A percentile compares a stretch with the other conserved stretches of the same genome.
phyloP scores from a whole-genome alignment of 2,113 vertebrate genomes.

The Ceyx cyanopectus region DNA sequence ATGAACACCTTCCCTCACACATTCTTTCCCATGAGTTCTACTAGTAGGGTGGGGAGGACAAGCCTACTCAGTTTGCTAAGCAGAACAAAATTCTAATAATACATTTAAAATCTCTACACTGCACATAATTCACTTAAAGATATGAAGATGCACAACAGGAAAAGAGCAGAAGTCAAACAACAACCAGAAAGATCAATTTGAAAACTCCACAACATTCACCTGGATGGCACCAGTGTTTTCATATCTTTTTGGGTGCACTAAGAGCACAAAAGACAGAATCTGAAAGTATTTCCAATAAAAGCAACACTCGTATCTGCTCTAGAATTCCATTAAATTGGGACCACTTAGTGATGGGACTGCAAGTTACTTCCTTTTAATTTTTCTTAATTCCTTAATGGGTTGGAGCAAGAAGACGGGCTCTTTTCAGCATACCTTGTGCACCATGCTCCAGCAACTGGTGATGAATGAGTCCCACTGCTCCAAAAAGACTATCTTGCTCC shows the following conservation, averaged over 20 bases:
- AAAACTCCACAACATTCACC: not conserved
- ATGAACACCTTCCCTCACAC: not conserved
- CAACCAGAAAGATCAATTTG: not conserved
- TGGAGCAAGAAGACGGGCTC: not conserved
- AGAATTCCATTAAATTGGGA: not conserved
- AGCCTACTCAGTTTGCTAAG: not conserved
- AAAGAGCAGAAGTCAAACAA: not conserved
- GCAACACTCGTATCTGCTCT: not conserved
- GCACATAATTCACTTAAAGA: not conserved
- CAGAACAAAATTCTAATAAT: not conserved
- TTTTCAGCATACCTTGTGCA: rapidly evolving
- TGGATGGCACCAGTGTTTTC: not conserved
- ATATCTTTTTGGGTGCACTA: not conserved
- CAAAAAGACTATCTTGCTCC: rapidly evolving
- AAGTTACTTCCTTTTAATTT: not conserved
- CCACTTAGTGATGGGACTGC: not conserved
- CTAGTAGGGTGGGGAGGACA: not conserved
- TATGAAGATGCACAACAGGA: not conserved
- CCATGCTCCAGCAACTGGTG: not conserved
- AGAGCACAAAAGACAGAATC: not conserved
- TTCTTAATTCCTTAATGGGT: not conserved
- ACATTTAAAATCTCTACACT: not conserved
- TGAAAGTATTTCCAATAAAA: not conserved
- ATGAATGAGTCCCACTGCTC: rapidly evolving
- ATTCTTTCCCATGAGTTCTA: not conserved